phyloP scores from a whole-genome alignment of 2,113 vertebrate genomes.

The Corydoras maculifer region DNA sequence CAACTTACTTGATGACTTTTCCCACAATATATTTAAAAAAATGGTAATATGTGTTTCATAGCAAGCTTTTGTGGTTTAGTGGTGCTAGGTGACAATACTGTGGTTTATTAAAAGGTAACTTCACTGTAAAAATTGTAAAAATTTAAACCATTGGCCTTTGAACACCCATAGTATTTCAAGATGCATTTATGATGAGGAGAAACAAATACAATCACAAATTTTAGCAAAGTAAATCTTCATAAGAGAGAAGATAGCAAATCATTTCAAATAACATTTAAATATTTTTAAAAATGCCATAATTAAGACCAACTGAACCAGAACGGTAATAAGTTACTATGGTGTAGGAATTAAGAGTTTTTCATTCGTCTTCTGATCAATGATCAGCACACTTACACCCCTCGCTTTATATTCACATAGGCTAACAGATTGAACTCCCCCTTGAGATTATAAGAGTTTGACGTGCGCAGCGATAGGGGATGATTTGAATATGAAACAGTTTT shows the following conservation, averaged over 20 bases:
- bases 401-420: background rate
- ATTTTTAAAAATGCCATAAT: background rate
- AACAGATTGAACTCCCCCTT: slow-evolving; percentile 3
- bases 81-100: too few relatives aligned
- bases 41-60: slow-evolving; percentile 16
- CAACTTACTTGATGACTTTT: slow-evolving; percentile 40
- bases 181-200: too few relatives aligned
- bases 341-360: background rate
- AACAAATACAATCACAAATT: background rate
- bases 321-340: too few relatives aligned
- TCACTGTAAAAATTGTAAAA: too few relatives aligned
- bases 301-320: background rate
- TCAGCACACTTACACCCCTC: background rate
- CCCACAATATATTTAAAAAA: slow-evolving; percentile 30
- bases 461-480: background rate
- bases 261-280: background rate
- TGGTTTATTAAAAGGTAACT: too few relatives aligned
- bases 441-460: slow-evolving; percentile 10
- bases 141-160: too few relatives aligned
- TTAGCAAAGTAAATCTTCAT: background rate
- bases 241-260: background rate
- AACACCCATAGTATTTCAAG: too few relatives aligned
- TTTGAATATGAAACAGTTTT: slow-evolving; percentile 20
- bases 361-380: slow-evolving; percentile 6
- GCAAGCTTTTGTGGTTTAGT: background rate